Evolutionary conservation across 1,140 invertebrate species (phyloP).

Genomic region (Micrasema minimum): DNA sequence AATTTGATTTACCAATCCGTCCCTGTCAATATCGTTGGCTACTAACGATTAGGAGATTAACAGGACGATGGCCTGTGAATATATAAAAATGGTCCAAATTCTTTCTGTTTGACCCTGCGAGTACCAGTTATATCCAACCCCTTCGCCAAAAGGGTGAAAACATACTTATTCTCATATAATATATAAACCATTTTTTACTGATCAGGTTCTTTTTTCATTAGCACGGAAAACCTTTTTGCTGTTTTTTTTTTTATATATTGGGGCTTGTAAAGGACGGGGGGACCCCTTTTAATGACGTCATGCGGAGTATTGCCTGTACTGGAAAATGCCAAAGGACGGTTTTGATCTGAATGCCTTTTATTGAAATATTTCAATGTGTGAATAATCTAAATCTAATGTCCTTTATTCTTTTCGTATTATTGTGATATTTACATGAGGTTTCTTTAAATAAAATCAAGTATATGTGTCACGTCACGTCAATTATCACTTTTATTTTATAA

Average conservation of each 20-base stretch:
- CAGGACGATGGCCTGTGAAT: slow-evolving; percentile 36
- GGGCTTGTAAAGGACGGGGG: background rate
- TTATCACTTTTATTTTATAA: no score
- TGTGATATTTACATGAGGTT: no score
- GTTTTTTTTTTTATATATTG: background rate
- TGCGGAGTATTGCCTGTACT: slow-evolving; percentile 21
- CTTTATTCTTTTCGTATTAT: background rate
- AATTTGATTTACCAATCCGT: background rate
- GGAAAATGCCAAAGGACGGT: slow-evolving; percentile 16
- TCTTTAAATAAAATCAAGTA: no score
- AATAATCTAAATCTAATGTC: slow-evolving; percentile 23
- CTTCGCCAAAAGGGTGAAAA: background rate
- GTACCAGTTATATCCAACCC: background rate
- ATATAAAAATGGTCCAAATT: slow-evolving; percentile 29
- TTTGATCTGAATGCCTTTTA: slow-evolving; percentile 27
- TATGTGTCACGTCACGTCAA: no score
- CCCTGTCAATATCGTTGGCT: slow-evolving; percentile 12
- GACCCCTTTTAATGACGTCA: slow-evolving; percentile 30
- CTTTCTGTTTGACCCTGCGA: slow-evolving; percentile 1
- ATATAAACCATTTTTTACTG: background rate
- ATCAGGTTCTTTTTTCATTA: background rate
- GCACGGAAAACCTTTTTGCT: no score
- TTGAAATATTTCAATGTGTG: background rate
- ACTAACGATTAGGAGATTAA: slow-evolving; percentile 37
- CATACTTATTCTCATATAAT: background rate